Base-by-base conservation (phyloP, 2,797 vertebrate genomes). In the Heteromormyrus szaboi region DNA sequence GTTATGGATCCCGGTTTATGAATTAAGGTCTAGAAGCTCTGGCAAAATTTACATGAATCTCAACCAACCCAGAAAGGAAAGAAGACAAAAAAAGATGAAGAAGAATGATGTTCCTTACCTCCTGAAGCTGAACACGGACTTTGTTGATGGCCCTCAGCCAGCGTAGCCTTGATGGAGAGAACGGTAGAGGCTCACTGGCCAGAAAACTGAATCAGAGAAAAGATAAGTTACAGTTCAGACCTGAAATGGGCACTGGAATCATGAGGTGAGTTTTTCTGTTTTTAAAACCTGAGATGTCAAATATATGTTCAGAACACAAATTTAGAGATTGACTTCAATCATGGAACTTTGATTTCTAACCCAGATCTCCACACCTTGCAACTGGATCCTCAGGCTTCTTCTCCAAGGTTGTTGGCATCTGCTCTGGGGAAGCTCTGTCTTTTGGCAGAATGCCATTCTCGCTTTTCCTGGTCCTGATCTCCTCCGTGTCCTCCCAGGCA, bases 71-170 rank as follows among this genome's bases (percentile, higher is more conserved):
- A 29, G 79, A 79, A 76, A 81, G 76, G 3, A 68, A 14, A 62
- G 33, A 1, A 86, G 51, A 85, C 1, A 54, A 59, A 88, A 17
- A 62, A 56, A 54, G 44, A 6, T 59, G 2, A 90, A 22, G 25
- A 79, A 54, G 76, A 51, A 9, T 81, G 76, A 29, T 0, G 86
- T 50, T 68, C 89, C 96, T 92, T 97, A 99, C 98, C 99, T 99
- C 97, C n/a, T 97, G 97, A 81, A 99, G 96, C 89, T 95, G 97
- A 91, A 98, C 94, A 91, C 97, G 96, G 91, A 99, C 97, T 97
- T 98, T 99, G 94, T 95, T 98, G 91, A 99, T 98, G 90, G 97
- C 98, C 95, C 97, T 97, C 91, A 99, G 95, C 99, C 99, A 99
- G 12, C 92, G 96, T 2, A 97, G 93, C 95, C 97, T 97, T 62